phyloP scores from a whole-genome alignment of 1,140 invertebrate species.

The Proales similis region DNA sequence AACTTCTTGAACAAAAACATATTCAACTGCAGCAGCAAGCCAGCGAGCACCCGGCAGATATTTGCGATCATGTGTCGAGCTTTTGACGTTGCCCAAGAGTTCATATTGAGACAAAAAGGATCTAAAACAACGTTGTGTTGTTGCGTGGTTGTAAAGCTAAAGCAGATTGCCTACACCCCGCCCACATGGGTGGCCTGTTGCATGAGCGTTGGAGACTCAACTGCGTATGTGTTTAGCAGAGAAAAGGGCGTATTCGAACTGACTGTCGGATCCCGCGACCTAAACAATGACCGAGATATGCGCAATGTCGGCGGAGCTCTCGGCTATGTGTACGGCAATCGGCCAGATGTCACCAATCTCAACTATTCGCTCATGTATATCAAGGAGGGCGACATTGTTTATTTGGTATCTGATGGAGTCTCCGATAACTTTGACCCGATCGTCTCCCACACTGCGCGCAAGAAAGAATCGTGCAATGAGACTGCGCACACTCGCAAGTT shows the following conservation, averaged over 20 bases:
- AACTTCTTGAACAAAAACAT: constrained; percentile 73
- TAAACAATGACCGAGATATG: constrained; percentile 79
- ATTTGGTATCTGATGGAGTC: constrained; percentile 81
- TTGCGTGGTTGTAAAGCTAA: constrained; percentile 65
- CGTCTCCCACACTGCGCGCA: constrained; percentile 45
- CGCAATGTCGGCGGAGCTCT: constrained; percentile 79
- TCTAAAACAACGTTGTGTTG: constrained; percentile 77
- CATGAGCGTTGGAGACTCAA: constrained; percentile 81
- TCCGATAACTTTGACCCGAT: constrained; percentile 90
- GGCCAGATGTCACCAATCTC: constrained; percentile 80
- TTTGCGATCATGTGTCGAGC: constrained; percentile 71
- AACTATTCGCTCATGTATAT: constrained; percentile 79
- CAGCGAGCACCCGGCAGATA: constrained; percentile 61
- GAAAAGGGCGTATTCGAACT: constrained; percentile 66
- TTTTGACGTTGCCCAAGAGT: constrained; percentile 75
- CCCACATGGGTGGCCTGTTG: constrained; percentile 61
- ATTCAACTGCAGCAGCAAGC: constrained; percentile 55
- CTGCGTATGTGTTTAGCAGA: constrained; percentile 77
- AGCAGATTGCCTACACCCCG: constrained; percentile 44
- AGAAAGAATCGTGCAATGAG: not conserved
- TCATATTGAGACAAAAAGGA: constrained; percentile 76
- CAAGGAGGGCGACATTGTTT: constrained; percentile 74
- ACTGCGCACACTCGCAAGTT: constrained; percentile 4
- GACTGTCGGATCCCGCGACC: constrained; percentile 77
- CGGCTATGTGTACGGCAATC: constrained; percentile 76